These are phyloP conservation scores for Leucophenga varia DNA, from an alignment of 1,140 invertebrate species.

Conservation along the genomic window DNA sequence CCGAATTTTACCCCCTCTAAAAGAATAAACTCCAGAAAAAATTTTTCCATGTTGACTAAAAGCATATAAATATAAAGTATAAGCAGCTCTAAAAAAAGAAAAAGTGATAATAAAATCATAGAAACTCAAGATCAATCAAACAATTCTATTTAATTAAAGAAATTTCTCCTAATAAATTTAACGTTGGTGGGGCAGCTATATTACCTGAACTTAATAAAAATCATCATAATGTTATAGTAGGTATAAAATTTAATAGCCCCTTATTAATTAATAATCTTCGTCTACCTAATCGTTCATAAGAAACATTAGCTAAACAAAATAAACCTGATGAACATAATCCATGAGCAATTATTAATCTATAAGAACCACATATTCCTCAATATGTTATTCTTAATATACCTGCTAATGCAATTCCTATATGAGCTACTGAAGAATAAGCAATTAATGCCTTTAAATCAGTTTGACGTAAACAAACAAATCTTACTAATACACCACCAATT, in stretches of 20 bases:
- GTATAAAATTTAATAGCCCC: conserved; percentile 45
- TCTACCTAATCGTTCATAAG: conserved; percentile 60
- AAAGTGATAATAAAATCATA: conserved; percentile 58
- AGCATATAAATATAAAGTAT: conserved; percentile 60
- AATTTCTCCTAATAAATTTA: conserved; percentile 59
- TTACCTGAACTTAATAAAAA: conserved; percentile 60
- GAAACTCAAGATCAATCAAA: conserved; percentile 53
- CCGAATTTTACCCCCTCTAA: conserved; percentile 42
- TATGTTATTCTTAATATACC: too few relatives aligned
- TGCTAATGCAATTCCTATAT: too few relatives aligned
- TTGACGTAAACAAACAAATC: conserved; percentile 62
- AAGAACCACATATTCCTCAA: too few relatives aligned
- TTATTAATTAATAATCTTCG: conserved; percentile 52
- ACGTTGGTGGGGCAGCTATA: conserved; percentile 47
- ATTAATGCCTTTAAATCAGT: too few relatives aligned
- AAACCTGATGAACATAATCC: too few relatives aligned
- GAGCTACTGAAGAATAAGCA: too few relatives aligned
- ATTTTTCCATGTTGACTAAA: conserved; percentile 60
- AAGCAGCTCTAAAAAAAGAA: conserved; percentile 53
- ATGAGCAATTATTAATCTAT: too few relatives aligned
- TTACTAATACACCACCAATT: too few relatives aligned
- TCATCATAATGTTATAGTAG: too few relatives aligned
- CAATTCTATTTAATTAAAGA: conserved; percentile 60
- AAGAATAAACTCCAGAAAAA: conserved; percentile 34
- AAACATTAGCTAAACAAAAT: conserved; percentile 63